Base-by-base conservation (phyloP, 1,140 invertebrate genomes). In the Vollenhovia emeryi region DNA sequence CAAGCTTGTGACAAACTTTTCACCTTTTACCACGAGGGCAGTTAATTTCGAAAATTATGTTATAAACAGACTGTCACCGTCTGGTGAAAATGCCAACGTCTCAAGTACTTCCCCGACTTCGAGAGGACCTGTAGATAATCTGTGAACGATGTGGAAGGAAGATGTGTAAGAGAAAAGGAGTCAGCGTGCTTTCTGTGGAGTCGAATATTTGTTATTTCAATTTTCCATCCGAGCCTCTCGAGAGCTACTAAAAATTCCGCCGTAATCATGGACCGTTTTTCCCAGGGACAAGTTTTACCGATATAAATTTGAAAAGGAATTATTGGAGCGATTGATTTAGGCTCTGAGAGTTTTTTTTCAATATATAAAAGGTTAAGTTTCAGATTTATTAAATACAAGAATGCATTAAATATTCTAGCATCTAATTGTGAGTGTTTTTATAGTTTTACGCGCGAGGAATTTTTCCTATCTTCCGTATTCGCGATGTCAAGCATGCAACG, bases 11-110 rank as follows among this genome's bases (percentile, higher is more conserved):
- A 92, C 91, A 92, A 92, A 86, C 21, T 88, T 89, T 89, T 91
- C 88, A 86, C 57, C 18, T 71, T 84, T 74, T 79, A 40, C 40
- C 60, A 76, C 59, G 71, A 82, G 83, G 64, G 57, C 87, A 84
- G 90, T 92, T 90, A 90, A 69, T 86, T 87, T 75, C 33, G 52
- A 80, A 90, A 91, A 86, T 92, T 93, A 91, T 90, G 87, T 82
- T 78, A 83, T 86, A 86, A 85, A 86, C 84, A 85, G 43, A 36
- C 75, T 83, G 52, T 89, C 86, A 84, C 59, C 84, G 59, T 68
- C 71, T 59, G 75, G 75, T 24, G n/a, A 64, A 71, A 48, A 88
- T 45, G 55, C 4, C 5, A 82, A 55, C 62, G 68, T 45, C 50
- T 71, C 40, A 48, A 88, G 87, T 86, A 86, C 50, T 75, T n/a